Evolutionary conservation across 1,140 invertebrate species (phyloP), one percentile per base, ranked within the genome.

Genomic region (Hirudo medicinalis): DNA sequence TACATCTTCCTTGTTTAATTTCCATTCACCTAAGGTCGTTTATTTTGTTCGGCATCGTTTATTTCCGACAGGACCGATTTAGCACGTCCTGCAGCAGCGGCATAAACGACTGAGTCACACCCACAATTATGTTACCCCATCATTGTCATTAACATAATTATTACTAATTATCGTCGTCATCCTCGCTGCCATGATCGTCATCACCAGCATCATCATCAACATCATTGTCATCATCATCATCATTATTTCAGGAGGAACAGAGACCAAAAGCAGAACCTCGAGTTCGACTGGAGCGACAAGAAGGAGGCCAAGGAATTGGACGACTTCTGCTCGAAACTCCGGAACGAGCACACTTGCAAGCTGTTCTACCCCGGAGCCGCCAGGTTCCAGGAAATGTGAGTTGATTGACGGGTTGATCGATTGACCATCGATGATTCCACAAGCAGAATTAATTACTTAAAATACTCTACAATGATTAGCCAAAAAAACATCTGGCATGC

Each of bases 201-300:
- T 60, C 55, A 60, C 4, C 55, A 60, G 11, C 57, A 32, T n/a
- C 15, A 63, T 11, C 20, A 63, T n/a, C 17, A 22, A 0, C 57
- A 63, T 63, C 57, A 19, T 63, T 32, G 15, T 32, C 57, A 63
- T 25, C 6, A 32, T 11, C 15, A 63, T 63, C 57, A 63, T 63
- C 57, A 63, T 22, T 70, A 71, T 75, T 77, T 17, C 68, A 81
- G 84, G 17, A 86, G 88, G 75, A 88, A 91, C 76, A 88, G 89
- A 76, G 86, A 89, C 49, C 86, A 87, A 0, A 91, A 92, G 78
- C 85, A 87, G 72, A 86, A 87, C 27, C 82, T 92, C 54, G 90
- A 92, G 82, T 87, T 86, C 75, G 90, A 92, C 78, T 92, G 90
- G 90, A 91, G 90, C 75, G 90, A 93, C 78, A 94, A 93, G 83